phyloP scores from a whole-genome alignment of 2,888 invertebrate species.

The Cordylochernes scorpioides region DNA sequence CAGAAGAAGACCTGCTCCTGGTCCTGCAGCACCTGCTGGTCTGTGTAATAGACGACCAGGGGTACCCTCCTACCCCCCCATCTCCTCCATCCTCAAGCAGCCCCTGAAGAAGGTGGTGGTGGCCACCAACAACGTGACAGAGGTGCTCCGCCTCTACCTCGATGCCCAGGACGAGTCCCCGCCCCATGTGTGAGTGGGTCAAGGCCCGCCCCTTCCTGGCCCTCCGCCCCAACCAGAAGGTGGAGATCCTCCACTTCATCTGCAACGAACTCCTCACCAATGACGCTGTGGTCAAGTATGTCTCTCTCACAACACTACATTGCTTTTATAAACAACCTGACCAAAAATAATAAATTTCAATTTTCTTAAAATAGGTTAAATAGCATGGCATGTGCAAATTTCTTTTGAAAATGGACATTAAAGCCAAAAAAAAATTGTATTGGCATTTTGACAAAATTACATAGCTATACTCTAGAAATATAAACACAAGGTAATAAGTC shows the following conservation, averaged over 20 bases:
- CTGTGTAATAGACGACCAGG: constrained; percentile 59
- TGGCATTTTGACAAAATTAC: too few species aligned
- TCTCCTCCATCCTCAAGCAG: constrained; percentile 55
- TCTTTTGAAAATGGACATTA: too few species aligned
- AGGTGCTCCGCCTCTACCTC: constrained; percentile 66
- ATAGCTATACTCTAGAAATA: too few species aligned
- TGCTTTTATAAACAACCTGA: too few species aligned
- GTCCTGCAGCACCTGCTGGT: constrained; percentile 66
- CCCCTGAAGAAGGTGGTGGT: constrained; percentile 54
- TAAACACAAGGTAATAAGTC: too few species aligned
- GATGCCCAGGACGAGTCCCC: constrained; percentile 10
- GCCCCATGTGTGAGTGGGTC: constrained; percentile 36
- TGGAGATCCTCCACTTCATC: constrained; percentile 60
- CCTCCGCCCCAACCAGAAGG: constrained; percentile 55
- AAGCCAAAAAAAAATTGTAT: too few species aligned
- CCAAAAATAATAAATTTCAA: too few species aligned
- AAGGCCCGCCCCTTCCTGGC: constrained; percentile 60
- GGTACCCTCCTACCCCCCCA: constrained; percentile 11
- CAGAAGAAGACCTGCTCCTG: constrained; percentile 49
- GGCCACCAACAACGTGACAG: constrained; percentile 66
- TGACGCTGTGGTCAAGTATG: constrained; percentile 41
- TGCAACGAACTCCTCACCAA: constrained; percentile 85
- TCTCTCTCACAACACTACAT: too few species aligned
- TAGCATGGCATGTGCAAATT: too few species aligned
- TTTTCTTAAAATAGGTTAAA: too few species aligned